phyloP scores from a whole-genome alignment of 2,113 vertebrate species.

The Clarias batrachus region DNA sequence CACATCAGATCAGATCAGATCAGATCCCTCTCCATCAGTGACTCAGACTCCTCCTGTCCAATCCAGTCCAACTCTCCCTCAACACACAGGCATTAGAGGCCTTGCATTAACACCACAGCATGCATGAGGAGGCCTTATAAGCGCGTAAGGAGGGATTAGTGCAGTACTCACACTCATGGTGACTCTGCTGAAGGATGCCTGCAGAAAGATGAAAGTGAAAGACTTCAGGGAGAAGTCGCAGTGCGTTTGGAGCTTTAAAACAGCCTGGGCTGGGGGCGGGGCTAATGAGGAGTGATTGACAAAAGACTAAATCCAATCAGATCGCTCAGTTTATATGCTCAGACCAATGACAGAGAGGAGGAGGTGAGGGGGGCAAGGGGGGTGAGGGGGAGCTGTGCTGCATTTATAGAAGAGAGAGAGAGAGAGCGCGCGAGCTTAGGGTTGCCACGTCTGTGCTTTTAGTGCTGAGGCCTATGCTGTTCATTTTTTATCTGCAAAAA shows the following conservation, averaged over 20 bases:
- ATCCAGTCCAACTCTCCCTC: neutral
- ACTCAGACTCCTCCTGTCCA: neutral
- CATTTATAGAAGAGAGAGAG: neutral
- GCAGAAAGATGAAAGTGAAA: neutral
- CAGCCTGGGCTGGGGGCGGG: neutral
- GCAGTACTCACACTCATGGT: conserved; percentile 38
- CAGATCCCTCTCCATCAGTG: neutral
- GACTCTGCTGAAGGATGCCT: neutral
- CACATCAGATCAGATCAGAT: too few species aligned
- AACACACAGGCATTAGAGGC: neutral
- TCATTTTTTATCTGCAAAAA: neutral
- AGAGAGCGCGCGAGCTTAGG: neutral
- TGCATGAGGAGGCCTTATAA: neutral
- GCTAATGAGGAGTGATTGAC: neutral
- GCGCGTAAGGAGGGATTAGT: neutral
- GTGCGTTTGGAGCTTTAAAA: neutral
- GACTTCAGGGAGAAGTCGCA: neutral
- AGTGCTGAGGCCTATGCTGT: neutral
- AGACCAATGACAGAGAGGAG: neutral
- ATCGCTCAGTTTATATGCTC: neutral
- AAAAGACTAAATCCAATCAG: conserved; percentile 2
- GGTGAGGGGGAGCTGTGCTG: neutral
- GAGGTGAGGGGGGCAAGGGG: neutral
- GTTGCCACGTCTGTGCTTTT: neutral
- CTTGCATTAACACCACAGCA: neutral